These are phyloP conservation scores for Zaprionus vittiger DNA, from an alignment of 1,140 invertebrate species.

Conservation along the genomic window DNA sequence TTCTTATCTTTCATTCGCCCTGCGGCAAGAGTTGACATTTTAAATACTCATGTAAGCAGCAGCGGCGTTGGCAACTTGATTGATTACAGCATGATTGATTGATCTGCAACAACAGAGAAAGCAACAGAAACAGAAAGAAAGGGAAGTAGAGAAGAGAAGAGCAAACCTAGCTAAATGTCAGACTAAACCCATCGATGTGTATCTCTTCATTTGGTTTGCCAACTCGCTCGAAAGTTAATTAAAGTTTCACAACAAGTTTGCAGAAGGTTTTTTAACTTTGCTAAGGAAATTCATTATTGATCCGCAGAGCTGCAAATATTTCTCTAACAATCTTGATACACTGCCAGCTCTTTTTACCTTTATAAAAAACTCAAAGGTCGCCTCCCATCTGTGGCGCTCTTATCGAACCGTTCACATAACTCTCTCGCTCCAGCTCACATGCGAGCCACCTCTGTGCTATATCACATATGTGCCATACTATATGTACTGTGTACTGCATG, in stretches of 20 bases:
- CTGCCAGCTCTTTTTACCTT: not conserved
- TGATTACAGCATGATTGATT: constrained; percentile 61
- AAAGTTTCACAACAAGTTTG: not conserved
- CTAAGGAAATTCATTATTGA: not conserved
- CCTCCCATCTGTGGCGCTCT: not conserved
- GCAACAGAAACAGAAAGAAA: too few species aligned
- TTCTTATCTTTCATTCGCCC: not conserved
- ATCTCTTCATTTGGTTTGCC: not conserved
- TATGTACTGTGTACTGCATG: not conserved
- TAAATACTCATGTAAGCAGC: constrained; percentile 34
- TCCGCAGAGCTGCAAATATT: not conserved
- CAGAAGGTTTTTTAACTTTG: not conserved
- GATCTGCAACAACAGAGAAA: not conserved
- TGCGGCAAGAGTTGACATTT: constrained; percentile 49
- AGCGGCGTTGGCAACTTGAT: constrained; percentile 36
- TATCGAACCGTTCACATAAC: constrained; percentile 13
- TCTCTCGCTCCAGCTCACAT: not conserved
- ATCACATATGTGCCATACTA: not conserved
- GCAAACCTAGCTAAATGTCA: not conserved
- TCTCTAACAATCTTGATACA: not conserved
- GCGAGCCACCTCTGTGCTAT: too few species aligned
- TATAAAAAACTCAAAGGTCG: not conserved
- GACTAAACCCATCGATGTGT: not conserved
- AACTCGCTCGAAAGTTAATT: not conserved
- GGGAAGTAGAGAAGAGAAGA: not conserved